Conservation (phyloP, 1,140 invertebrate genomes). For the Trachymyrmex cornetzi region DNA sequence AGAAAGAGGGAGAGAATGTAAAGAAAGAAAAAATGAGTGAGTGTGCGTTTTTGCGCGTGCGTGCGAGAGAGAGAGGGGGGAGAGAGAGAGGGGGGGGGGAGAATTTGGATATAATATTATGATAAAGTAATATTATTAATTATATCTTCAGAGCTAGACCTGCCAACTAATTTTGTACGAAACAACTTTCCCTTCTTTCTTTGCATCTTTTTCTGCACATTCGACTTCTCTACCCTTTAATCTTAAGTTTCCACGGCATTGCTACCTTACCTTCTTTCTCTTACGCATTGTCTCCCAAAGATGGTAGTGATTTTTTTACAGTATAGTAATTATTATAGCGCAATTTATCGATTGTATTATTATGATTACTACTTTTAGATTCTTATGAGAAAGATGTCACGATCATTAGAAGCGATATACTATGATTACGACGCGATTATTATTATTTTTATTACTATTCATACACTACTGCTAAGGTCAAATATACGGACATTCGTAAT, state of each 20-base stretch:
- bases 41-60: no score
- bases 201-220: constrained; percentile 15
- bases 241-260: constrained; percentile 29
- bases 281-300: constrained; percentile 80
- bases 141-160: constrained; percentile 60
- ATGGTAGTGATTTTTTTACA: constrained; percentile 78
- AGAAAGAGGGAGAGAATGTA: constrained; percentile 24
- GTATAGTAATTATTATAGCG: constrained; percentile 68
- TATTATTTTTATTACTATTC: constrained; percentile 64
- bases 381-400: constrained; percentile 67
- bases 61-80: neutral
- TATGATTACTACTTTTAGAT: constrained; percentile 72
- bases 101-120: constrained; percentile 69
- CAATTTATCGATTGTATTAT: constrained; percentile 72
- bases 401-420: constrained; percentile 76
- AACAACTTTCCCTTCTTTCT: constrained; percentile 50
- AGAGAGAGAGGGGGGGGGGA: constrained; percentile 7
- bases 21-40: no score
- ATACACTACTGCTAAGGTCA: constrained; percentile 77
- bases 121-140: constrained; percentile 69
- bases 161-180: constrained; percentile 74
- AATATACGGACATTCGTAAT: constrained; percentile 82
- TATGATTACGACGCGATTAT: constrained; percentile 77
- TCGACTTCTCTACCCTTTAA: constrained; percentile 6
- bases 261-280: constrained; percentile 59